Base-by-base conservation (phyloP, 2,797 vertebrate species). In the Danio kyathit region DNA sequence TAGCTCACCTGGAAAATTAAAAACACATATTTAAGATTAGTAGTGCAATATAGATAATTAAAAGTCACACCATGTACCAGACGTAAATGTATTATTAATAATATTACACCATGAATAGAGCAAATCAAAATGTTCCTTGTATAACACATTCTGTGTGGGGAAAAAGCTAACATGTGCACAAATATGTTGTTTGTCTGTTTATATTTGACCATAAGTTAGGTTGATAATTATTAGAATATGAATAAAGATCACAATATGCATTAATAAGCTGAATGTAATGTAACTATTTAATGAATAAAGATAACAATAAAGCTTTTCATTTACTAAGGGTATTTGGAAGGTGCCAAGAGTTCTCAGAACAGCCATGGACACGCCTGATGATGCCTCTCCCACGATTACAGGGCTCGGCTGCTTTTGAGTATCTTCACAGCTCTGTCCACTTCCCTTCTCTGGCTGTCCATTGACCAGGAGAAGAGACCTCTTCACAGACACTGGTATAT, bases 1-100 rank as follows among this genome's bases (percentile, higher is more conserved):
- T 95, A 96, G 76, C 93, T 94, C 87, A 96, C 94, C 95, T 96
- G 49, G 2, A 54, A 72, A 51, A 63, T 54, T 14, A n/a, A 19
- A 82, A 57, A 11, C 64, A 16, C 48, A 51, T 7, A 12, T 48
- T 1, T 48, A 1, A 13, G 29, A 19, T 17, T 6, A 60, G 8
- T 49, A 1, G 40, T 43, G 61, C 29, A 16, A 81, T 11, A 52
- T 44, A 74, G 7, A 3, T 29, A 29, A 29, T 29, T 1, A 29
- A 29, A 29, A 29, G 29, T 29, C 29, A 29, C 3, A 29, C 29
- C 29, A 29, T 29, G 29, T 29, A 29, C 29, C 29, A 29, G 29
- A 29, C 29, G 29, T 29, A 29, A 29, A 29, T 29, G 1, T 29
- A 29, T 1, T 29, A 1, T 29, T 29, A 29, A 29, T 29, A 29